Base-by-base conservation (phyloP, 2,888 invertebrate species). In the Pseudoips prasinana region DNA sequence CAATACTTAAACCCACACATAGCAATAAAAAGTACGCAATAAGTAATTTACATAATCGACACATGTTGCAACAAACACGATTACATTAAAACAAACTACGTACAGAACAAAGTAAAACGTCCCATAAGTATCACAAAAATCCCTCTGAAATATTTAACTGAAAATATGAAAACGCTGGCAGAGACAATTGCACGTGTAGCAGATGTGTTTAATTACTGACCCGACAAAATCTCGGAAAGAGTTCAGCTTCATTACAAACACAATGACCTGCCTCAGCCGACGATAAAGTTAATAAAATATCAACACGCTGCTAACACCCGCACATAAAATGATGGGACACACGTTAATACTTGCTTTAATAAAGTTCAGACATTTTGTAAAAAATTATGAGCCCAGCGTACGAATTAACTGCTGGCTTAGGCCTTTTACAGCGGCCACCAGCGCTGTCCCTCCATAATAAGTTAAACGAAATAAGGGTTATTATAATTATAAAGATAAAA, bases 151-250 rank as follows among this genome's bases (percentile, higher is more conserved):
- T 60, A 54, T 72, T 65, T 56, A 58, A 64, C 61, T 56, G 67
- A 70, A 74, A 73, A 71, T 68, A 72, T 70, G 65, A 66, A 71
- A 73, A 68, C 58, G 63, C 61, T 52, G 55, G 55, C 68, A 69
- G 48, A 76, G 66, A 71, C 67, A 72, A 77, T 76, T 69, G 71
- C 72, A 75, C 69, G 70, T 70, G 81, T 73, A 75, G 64, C 86
- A 84, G 81, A 84, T 86, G 87, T 80, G 77, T 77, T 83, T 84
- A 84, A 88, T 85, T 81, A 82, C 81, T 77, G 78, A 79, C 73
- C 83, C 80, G 65, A 73, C 78, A 73, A 73, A 76, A 84, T 78
- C 78, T 73, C 70, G 52, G 64, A 73, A 79, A 79, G 74, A 81
- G 77, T 77, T 62, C 65, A 70, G 78, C 71, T 81, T 75, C 71